A percentile compares a stretch with the other conserved stretches of the same genome.
These are phyloP conservation scores for Drosophila elegans DNA, from an alignment of 1,140 invertebrate species.

Conservation along the genomic window DNA sequence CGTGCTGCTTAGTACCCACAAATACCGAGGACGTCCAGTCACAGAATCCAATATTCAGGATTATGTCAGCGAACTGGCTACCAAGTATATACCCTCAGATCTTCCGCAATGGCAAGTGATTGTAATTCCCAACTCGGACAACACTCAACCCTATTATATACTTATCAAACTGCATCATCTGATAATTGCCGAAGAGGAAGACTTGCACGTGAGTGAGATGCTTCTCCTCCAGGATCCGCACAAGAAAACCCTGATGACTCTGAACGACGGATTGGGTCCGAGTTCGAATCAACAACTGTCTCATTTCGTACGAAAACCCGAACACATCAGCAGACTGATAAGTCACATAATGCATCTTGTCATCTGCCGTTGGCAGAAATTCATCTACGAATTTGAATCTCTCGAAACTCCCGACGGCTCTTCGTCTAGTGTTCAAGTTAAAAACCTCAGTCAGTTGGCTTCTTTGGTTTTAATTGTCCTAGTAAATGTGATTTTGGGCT, in stretches of 20 bases:
- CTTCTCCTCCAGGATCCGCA: conserved; percentile 86
- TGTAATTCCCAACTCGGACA: conserved; percentile 86
- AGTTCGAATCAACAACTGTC: conserved; percentile 47
- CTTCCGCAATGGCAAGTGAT: conserved; percentile 93
- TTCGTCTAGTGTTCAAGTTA: conserved; percentile 32
- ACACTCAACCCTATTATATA: conserved; percentile 87
- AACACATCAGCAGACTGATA: conserved; percentile 88
- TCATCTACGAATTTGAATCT: conserved; percentile 91
- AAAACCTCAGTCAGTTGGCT: conserved; percentile 64
- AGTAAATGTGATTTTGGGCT: conserved; percentile 73
- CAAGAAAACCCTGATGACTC: conserved; percentile 25
- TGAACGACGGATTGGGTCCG: conserved; percentile 37
- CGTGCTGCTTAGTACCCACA: conserved; percentile 87
- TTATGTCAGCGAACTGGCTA: conserved; percentile 91
- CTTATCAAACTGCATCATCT: conserved; percentile 91
- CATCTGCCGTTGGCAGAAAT: conserved; percentile 92
- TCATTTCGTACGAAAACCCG: conserved; percentile 86
- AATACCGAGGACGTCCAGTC: conserved; percentile 88
- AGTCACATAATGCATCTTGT: conserved; percentile 88
- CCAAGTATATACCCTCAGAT: conserved; percentile 89
- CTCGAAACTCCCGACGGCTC: conserved; percentile 87
- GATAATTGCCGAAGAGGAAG: conserved; percentile 88
- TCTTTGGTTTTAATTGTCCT: conserved; percentile 69
- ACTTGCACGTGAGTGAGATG: conserved; percentile 90
- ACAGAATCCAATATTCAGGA: conserved; percentile 91